A percentile compares a stretch with the other conserved stretches of the same genome.
These are phyloP conservation scores for Eurytoma californica DNA, from an alignment of 2,888 invertebrate genomes.

Conservation along the genomic window DNA sequence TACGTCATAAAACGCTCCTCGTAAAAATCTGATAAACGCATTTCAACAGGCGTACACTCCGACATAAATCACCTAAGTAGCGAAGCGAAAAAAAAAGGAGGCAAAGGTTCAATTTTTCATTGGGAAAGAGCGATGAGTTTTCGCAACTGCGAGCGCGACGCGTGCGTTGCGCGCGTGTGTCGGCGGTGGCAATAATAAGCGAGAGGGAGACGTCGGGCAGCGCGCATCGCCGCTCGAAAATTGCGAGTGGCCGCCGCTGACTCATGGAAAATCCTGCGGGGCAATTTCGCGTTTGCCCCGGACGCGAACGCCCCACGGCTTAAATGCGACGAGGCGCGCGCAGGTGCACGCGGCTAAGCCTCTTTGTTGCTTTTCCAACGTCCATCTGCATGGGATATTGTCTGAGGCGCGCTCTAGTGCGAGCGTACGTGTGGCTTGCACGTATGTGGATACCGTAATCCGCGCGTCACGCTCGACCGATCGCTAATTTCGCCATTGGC, in stretches of 20 bases:
- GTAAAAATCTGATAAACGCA: not conserved
- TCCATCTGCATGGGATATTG: conserved; percentile 25
- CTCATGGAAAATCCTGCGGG: conserved; percentile 45
- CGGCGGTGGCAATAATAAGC: conserved; percentile 1
- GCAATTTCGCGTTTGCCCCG: conserved; percentile 20
- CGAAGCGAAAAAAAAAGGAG: too few species aligned
- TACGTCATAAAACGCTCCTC: too few species aligned
- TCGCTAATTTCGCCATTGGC: conserved; percentile 53
- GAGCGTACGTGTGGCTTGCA: not conserved
- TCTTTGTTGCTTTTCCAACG: conserved; percentile 42
- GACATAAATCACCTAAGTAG: not conserved
- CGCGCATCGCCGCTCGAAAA: conserved; percentile 21
- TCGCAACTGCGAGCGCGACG: not conserved
- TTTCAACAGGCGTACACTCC: conserved; percentile 6
- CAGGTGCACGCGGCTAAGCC: conserved; percentile 48
- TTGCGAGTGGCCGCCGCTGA: conserved; percentile 18
- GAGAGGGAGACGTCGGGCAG: not conserved
- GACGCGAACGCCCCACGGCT: conserved; percentile 4
- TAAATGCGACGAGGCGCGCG: conserved; percentile 16
- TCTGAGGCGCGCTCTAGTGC: not conserved
- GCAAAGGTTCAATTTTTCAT: not conserved
- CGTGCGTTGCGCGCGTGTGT: not conserved
- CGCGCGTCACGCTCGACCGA: conserved; percentile 45
- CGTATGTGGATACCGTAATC: not conserved
- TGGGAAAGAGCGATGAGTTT: not conserved